A percentile compares a stretch with the other conserved stretches of the same genome.
phyloP scores from a whole-genome alignment of 2,113 vertebrate species.

The human (Homo sapiens) region DNA sequence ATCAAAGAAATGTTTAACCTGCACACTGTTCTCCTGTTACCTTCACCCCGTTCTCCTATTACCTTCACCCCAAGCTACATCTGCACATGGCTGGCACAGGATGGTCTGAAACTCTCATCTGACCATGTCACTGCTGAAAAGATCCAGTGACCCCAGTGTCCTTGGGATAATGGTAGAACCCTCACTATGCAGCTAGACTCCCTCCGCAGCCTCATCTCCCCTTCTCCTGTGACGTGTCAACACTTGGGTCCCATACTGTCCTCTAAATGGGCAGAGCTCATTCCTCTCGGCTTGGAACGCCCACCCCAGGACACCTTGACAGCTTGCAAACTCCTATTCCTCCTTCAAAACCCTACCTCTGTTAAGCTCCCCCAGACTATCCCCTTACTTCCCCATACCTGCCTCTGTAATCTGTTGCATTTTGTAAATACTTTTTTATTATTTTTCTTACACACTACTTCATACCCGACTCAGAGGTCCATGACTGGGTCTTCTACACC shows the following conservation, averaged over 20 bases:
- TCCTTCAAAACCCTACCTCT: neutral
- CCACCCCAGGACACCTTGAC: neutral
- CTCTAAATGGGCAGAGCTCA: neutral
- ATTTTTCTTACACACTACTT: neutral
- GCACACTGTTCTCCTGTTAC: neutral
- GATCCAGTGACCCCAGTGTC: neutral
- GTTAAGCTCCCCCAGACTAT: neutral
- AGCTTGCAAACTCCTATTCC: neutral
- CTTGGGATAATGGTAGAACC: neutral
- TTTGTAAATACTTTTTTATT: neutral
- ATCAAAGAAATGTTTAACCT: neutral
- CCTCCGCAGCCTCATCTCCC: no score
- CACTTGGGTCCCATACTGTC: neutral
- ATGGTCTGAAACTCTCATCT: neutral
- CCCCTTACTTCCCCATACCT: neutral
- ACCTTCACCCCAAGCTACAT: neutral
- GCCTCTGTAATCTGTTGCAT: neutral
- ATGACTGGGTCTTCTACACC: neutral
- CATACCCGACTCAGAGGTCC: neutral
- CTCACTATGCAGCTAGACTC: rapidly evolving
- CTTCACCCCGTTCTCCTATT: neutral
- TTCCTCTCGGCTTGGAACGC: neutral
- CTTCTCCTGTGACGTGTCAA: neutral
- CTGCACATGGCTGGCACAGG: neutral
- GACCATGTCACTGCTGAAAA: neutral